Base-by-base conservation (phyloP, 2,888 invertebrate species). In the Thereva nobilitata region DNA sequence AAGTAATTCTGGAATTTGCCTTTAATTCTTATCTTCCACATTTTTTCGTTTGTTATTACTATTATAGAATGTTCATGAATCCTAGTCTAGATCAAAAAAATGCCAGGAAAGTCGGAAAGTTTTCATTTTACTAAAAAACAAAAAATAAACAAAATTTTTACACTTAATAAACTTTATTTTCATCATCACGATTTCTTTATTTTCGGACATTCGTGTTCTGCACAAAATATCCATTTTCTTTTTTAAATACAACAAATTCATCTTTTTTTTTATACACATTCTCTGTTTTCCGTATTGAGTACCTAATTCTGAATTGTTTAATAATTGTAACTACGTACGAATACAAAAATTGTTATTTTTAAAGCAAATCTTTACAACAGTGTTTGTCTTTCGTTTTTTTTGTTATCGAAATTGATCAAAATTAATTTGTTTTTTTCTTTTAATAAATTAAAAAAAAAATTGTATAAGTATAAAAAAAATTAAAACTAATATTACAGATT, bases 121-220 rank as follows among this genome's bases (percentile, higher is more conserved):
- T 23, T 23, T 23, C 1, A 23, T 23, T 23, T 1, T 2, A 23
- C 3, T 9, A 10, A 49, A 4, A 49, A 49, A 44, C 41, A 56
- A 44, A 56, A 56, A 44, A 56, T 34, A 44, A 41, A 56, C 2
- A 9, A 10, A n/a, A 4, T 37, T 50, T 49, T 50, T 61, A 61
- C 61, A 61, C 61, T 61, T 61, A 61, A 50, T 61, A 61, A 61
- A 49, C 61, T 61, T 61, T 61, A 61, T 61, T 61, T 52, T 61
- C 61, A 61, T 23, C 23, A 61, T 61, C 61, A 61, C 61, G 61
- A 47, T 61, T 59, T 47, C 50, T 35, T 12, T 47, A 59, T 59
- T 47, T 38, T 59, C 37, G 45, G 38, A 45, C 37, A 47, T 59
- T 34, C 34, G 42, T 42, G 34, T 8, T 55, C 12, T 55, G 40